Base-by-base conservation (phyloP, 2,888 invertebrate genomes). In the Drosophila melanosoma region DNA sequence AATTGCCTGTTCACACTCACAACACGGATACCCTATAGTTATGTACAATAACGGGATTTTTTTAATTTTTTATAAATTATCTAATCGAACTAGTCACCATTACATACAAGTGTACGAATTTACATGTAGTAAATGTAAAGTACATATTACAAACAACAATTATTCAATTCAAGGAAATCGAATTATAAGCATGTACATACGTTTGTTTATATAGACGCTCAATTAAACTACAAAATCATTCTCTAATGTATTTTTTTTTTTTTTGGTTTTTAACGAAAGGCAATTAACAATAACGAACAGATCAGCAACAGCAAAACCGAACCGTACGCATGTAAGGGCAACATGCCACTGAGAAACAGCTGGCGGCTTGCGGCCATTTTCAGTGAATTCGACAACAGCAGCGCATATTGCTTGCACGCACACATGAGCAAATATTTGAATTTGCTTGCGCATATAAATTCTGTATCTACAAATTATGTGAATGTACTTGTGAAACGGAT, bases 281-380 rank as follows among this genome's bases (percentile, higher is more conserved):
- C 45, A 72, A 75, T 71, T 72, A 66, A 65, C 49, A 53, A 72
- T 60, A 54, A 58, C 53, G 32, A 40, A 54, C 52, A n/a, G 23
- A 1, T 20, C 29, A 57, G 38, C 54, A 35, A 40, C 53, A 60
- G 65, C 1, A 45, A 60, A 49, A 59, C 63, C 67, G 69, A 79
- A 81, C 84, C 82, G 87, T 69, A 65, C 62, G 70, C 68, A 75
- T 57, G 69, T 57, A 78, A 78, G 76, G 76, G 81, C 74, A 73
- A 65, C 74, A 71, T 75, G 62, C 76, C 73, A 88, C 88, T 85
- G 75, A 77, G 64, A 73, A 70, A 61, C 88, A 75, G 75, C 74
- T 78, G 83, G 65, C 83, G 73, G 62, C 71, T 60, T 67, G 75
- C 66, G 57, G 66, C 52, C 67, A 64, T 72, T 72, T 61, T 69